Evolutionary conservation across 2,113 vertebrate genomes (phyloP), one percentile per base, ranked within the genome.

Genomic region (Corythornis vintsioides): DNA sequence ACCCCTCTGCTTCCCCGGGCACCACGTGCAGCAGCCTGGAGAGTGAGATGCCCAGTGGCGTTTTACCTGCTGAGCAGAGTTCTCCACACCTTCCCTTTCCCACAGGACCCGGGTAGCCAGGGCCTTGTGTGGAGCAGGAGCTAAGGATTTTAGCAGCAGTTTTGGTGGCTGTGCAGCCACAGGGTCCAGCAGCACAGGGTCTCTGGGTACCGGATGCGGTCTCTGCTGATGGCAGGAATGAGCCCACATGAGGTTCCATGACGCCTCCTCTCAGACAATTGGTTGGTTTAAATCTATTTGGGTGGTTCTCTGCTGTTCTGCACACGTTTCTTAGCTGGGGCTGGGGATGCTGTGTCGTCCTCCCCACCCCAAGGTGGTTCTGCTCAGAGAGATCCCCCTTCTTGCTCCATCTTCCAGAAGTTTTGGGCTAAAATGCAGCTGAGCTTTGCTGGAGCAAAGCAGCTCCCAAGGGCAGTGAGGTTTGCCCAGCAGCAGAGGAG

Each of bases 11-110:
- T 12, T 2, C 3, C 45, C 1, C 0, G 8, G 9, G 35, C 56
- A 1, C 1, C 2, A 0, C 7, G 0, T 1, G 21, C 25, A 0
- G 13, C 1, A 2, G 35, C 43, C 2, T 0, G 5, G 0, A 13
- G 7, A 9, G 4, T 0, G 6, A 17, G 1, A 7, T 0, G 14
- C 6, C 80, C 73, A 5, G 1, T 2, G 1, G 5, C 0, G 22
- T 1, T 29, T 92, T 88, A 93, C 93, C 93, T 90, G 80, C 6
- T 6, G 2, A n/a, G 22, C 20, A 5, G 47, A 56, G 76, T 11
- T 47, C 9, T 5, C 33, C 6, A 1, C 15, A 3, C 26, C 47
- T 61, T 55, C 35, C 40, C 52, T 28, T 31, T 38, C 86, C 69
- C 3, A 2, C 38, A 2, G 73, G 43, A 10, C 11, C 1, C 5